These are phyloP conservation scores for Boloria selene DNA, from an alignment of 2,888 invertebrate species.

Conservation along the genomic window DNA sequence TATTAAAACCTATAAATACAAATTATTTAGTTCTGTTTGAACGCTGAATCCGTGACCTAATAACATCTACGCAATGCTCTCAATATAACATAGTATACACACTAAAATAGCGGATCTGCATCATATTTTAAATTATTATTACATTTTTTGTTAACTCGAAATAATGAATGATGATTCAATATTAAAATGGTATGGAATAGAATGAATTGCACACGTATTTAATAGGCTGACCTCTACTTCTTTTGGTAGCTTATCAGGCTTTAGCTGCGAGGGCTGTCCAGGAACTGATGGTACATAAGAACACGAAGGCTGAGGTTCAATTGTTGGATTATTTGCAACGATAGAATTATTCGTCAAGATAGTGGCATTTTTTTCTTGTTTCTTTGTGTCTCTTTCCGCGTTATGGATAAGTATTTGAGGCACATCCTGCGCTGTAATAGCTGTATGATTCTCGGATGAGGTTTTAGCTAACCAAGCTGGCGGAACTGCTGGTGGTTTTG, in stretches of 20 bases:
- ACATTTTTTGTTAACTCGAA: constrained; percentile 43
- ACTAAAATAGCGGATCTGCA: constrained; percentile 63
- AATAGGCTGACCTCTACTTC: constrained; percentile 78
- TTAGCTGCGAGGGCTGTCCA: constrained; percentile 58
- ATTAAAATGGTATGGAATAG: constrained; percentile 16
- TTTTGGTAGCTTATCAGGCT: constrained; percentile 65
- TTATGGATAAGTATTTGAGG: constrained; percentile 68
- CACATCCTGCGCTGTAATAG: constrained; percentile 46
- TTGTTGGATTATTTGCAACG: constrained; percentile 47
- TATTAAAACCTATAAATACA: neutral
- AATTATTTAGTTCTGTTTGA: no score
- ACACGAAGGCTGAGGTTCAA: constrained; percentile 70
- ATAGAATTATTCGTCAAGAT: constrained; percentile 49
- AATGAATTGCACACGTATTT: constrained; percentile 15
- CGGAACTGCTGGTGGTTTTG: constrained; percentile 72
- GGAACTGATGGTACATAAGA: constrained; percentile 60
- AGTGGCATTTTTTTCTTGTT: constrained; percentile 52
- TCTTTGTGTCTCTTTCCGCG: constrained; percentile 52
- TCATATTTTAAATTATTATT: constrained; percentile 29
- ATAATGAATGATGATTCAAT: constrained; percentile 30
- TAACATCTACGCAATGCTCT: constrained; percentile 71
- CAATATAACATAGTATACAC: constrained; percentile 53
- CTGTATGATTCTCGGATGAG: constrained; percentile 33
- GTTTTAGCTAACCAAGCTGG: constrained; percentile 64
- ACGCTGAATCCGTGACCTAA: constrained; percentile 73